Base-by-base conservation (phyloP, 1,140 invertebrate species). In the Chymomyza costata region DNA sequence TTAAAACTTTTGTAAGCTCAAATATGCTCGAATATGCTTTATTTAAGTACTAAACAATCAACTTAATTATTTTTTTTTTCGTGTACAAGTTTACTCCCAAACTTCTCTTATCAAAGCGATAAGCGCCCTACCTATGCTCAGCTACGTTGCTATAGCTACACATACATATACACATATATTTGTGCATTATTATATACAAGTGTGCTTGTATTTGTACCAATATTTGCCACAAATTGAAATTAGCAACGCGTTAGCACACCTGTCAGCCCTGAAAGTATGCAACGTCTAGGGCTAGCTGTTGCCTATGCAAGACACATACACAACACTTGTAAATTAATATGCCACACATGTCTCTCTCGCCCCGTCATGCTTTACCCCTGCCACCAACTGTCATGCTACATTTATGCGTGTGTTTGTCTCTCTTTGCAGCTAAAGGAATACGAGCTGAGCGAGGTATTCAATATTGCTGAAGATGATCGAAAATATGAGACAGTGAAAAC, bases 391-490 rank as follows among this genome's bases (percentile, higher is more conserved):
- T 37, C 46, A 19, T 19, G 38, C 40, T 38, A n/a, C n/a, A 40
- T 32, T 30, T 49, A 28, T 18, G 14, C 2, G 38, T 18, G 38
- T 35, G 14, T 34, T 34, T 11, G 7, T 34, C 15, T 13, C 19
- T 40, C 6, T 50, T 87, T 87, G 1, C 87, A 95, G 94, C 86
- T 94, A 46, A 92, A 92, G 71, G 93, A 95, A 87, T 95, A 95
- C 87, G 93, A 94, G 85, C 86, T 95, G 59, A 93, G 92, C 59
- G 92, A 95, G 87, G 92, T 93, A 51, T 95, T 95, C 85, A 92
- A 94, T 86, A 91, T 92, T 65, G 86, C 87, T 49, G 92, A 93
- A 84, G 92, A 94, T 83, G 92, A 94, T 71, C 90, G 91, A 67
- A 89, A 90, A 85, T 94, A 94, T 87, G 92, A 92, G 65, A 89